A percentile compares a stretch with the other conserved stretches of the same genome.
Conservation (phyloP, 2,797 vertebrate genomes). For the Parauchenoglanis ngamensis region DNA sequence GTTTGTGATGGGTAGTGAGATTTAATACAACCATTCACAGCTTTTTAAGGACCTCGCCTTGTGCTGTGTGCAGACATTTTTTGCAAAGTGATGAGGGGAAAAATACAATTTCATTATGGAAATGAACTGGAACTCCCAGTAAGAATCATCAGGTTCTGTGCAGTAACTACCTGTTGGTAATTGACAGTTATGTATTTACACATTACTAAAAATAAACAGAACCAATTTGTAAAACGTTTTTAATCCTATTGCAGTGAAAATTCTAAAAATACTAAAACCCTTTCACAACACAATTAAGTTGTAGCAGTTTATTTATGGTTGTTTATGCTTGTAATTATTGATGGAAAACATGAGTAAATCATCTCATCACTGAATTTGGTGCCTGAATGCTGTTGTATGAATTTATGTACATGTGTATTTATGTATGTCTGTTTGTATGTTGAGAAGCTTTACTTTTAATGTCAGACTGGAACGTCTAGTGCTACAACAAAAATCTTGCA, state of each 20-base stretch:
- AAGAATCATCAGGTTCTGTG: constrained; percentile 43
- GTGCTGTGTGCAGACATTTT: constrained; percentile 67
- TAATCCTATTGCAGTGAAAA: constrained; percentile 12
- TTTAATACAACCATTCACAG: constrained; percentile 61
- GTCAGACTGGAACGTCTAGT: constrained; percentile 30
- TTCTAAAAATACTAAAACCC: constrained; percentile 27
- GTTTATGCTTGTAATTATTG: not conserved
- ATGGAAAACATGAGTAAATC: constrained; percentile 41
- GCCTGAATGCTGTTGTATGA: constrained; percentile 58
- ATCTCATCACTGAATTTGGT: constrained; percentile 52
- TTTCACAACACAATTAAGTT: constrained; percentile 77
- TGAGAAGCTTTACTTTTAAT: constrained; percentile 57
- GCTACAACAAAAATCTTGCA: constrained; percentile 10
- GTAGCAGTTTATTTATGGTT: constrained; percentile 34
- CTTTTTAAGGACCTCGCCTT: constrained; percentile 62
- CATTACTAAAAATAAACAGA: not conserved
- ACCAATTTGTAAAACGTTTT: not conserved
- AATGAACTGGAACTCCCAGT: constrained; percentile 53
- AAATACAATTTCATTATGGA: constrained; percentile 23
- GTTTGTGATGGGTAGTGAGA: constrained; percentile 58
- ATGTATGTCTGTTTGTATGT: constrained; percentile 45
- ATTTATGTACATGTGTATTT: constrained; percentile 57
- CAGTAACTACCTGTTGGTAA: not conserved
- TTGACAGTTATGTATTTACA: not conserved
- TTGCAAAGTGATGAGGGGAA: constrained; percentile 48